A percentile compares a stretch with the other conserved stretches of the same genome.
phyloP scores from a whole-genome alignment of 2,113 vertebrate genomes.

The Aegotheles bennettii region DNA sequence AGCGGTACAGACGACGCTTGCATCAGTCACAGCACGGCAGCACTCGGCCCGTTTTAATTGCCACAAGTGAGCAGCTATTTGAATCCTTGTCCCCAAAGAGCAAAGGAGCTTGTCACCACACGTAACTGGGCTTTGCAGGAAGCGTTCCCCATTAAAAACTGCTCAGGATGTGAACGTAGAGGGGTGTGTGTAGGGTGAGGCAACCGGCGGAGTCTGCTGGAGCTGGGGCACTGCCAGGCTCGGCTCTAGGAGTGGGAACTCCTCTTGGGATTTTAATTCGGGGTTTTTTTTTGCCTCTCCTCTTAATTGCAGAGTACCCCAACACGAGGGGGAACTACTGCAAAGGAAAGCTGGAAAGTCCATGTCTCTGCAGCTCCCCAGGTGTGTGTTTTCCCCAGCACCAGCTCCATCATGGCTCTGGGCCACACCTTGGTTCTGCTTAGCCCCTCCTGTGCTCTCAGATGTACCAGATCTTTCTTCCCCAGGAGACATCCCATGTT shows the following conservation, averaged over 20 bases:
- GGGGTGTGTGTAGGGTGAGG: fast-evolving
- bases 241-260: background rate
- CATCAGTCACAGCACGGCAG: constrained; percentile 15
- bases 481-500: background rate
- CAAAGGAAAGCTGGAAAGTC: background rate
- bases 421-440: background rate
- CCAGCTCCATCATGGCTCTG: background rate
- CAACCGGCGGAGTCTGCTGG: background rate
- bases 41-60: background rate
- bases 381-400: background rate
- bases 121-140: background rate
- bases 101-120: background rate
- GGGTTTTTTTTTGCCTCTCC: fast-evolving
- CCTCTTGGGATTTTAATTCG: background rate
- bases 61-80: constrained; percentile 31
- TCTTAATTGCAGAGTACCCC: background rate
- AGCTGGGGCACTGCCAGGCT: background rate
- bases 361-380: background rate
- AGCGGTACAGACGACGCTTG: background rate
- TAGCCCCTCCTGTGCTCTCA: background rate
- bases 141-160: background rate
- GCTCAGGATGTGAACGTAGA: background rate
- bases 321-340: background rate
- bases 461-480: background rate
- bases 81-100: constrained; percentile 33